Base-by-base conservation (phyloP, 1,140 invertebrate genomes). In the Drosophila pruinosa region DNA sequence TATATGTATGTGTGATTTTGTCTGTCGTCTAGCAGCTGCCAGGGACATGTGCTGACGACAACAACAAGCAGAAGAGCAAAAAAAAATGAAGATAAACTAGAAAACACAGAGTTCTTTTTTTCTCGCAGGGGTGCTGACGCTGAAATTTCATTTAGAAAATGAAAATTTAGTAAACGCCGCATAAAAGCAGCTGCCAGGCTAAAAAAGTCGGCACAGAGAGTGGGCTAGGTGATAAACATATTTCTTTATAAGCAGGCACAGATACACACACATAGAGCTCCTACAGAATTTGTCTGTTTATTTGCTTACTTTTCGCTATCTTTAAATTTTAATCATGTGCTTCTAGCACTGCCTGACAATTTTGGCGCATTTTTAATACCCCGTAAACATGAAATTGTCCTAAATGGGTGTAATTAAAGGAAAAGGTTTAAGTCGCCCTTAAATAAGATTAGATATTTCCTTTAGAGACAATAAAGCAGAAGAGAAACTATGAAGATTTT, bases 141-240 rank as follows among this genome's bases (percentile, higher is more conserved):
- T 56, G 52, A 83, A 88, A 88, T 75, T 88, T 86, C 74, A 86
- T 86, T 86, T 86, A 65, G 70, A 72, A 88, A 86, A 86, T 86
- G 81, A 86, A 86, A 86, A 86, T 86, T 78, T 86, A 88, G 47
- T 71, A 86, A 77, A 54, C 45, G 67, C 54, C 70, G 62, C 47
- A 78, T 34, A 77, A 76, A 67, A 62, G 24, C 38, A 69, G 65
- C 63, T 50, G 69, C 34, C 22, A 43, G 54, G 54, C 19, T 57
- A 22, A 34, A 15, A 19, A 36, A 22, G 31, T 4, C 15, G 15
- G 10, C 5, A 7, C 4, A 22, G 26, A 14, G 43, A 22, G 41
- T 19, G n/a, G 21, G 56, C 8, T 22, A 62, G 52, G 63, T 68
- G 63, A 74, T 85, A 69, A 75, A 78, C 71, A 81, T 78, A 88